phyloP scores from a whole-genome alignment of 2,888 invertebrate genomes.

The Nasonovia ribisnigri region DNA sequence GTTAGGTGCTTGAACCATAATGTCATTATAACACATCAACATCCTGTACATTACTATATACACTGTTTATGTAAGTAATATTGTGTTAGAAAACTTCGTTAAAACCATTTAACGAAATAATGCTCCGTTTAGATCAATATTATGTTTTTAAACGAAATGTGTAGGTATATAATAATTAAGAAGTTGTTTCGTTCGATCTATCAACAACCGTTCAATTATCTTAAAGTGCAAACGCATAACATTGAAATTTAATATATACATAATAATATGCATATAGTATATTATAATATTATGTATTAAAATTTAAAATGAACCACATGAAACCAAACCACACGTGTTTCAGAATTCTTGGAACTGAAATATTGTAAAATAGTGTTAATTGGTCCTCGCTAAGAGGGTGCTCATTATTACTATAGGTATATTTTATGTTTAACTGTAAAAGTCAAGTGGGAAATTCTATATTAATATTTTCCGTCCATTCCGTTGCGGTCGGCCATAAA shows the following conservation, averaged over 20 bases:
- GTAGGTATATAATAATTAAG: background rate
- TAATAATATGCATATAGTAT: background rate
- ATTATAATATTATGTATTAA: background rate
- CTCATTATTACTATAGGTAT: background rate
- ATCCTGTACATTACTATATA: no score
- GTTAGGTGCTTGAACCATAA: no score
- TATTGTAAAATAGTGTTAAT: constrained; percentile 5
- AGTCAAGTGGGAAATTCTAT: background rate
- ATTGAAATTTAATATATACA: background rate
- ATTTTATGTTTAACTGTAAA: background rate
- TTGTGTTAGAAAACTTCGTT: no score
- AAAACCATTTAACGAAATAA: no score
- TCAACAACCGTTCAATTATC: background rate
- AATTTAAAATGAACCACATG: background rate
- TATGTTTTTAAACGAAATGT: no score
- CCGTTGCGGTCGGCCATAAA: background rate
- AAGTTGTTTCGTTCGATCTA: background rate
- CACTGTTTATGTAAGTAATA: no score
- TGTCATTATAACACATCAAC: no score
- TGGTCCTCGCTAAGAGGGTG: constrained; percentile 1
- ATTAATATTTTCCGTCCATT: background rate
- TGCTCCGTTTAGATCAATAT: no score
- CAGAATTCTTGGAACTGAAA: background rate
- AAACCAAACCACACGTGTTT: constrained; percentile 6
- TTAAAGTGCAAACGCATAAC: background rate